phyloP scores from a whole-genome alignment of 2,113 vertebrate genomes.

The Nycticebus coucang region DNA sequence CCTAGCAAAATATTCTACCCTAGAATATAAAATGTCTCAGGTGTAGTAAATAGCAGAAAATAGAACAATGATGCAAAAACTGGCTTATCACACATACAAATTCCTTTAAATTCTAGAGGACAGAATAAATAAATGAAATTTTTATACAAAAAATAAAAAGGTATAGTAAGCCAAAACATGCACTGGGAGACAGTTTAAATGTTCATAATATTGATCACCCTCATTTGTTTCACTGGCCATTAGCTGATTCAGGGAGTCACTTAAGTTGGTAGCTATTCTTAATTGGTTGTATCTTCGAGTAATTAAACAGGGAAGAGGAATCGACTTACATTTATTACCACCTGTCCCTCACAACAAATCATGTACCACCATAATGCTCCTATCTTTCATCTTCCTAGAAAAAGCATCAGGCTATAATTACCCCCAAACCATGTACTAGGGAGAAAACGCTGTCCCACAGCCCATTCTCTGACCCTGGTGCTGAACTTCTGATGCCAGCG shows the following conservation, averaged over 20 bases:
- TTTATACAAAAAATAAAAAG: not conserved
- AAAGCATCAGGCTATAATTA: not conserved
- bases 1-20: not conserved
- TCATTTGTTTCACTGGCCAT: not conserved
- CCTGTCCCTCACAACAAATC: not conserved
- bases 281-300: not conserved
- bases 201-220: not conserved
- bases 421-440: not conserved
- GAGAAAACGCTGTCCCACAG: not conserved
- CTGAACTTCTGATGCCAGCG: not conserved
- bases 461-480: not conserved
- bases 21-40: not conserved
- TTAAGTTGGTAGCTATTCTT: not conserved
- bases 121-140: not conserved
- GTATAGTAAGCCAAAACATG: not conserved
- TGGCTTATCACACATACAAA: not conserved
- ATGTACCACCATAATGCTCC: not conserved
- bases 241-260: not conserved
- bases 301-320: not conserved
- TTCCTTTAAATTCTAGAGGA: not conserved
- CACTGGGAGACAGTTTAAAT: not conserved
- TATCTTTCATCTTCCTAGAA: not conserved
- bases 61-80: not conserved
- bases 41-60: not conserved
- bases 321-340: not conserved